Evolutionary conservation across 2,888 invertebrate genomes (phyloP).

Genomic region (Argyra leucocephala): DNA sequence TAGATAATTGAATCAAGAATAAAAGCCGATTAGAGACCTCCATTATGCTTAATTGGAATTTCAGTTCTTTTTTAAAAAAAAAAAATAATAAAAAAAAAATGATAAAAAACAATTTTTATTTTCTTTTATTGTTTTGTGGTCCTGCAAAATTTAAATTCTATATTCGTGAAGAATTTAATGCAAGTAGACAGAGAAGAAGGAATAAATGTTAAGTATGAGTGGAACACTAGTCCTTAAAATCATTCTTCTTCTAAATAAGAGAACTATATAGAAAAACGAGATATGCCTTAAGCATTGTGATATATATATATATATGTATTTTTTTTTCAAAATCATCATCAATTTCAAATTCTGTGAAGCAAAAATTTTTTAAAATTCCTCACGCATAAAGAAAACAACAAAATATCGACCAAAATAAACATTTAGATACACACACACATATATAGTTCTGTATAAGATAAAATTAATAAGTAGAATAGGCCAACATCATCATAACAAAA

Average conservation of each 20-base stretch:
- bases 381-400: too few relatives aligned
- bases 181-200: not conserved
- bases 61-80: constrained; percentile 16
- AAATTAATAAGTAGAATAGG: too few relatives aligned
- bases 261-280: not conserved
- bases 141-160: not conserved
- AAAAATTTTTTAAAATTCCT: too few relatives aligned
- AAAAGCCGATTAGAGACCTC: constrained; percentile 24
- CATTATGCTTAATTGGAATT: constrained; percentile 25
- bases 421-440: too few relatives aligned
- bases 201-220: not conserved
- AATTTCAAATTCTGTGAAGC: too few relatives aligned
- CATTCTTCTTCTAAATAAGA: too few relatives aligned
- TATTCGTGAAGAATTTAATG: not conserved
- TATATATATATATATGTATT: not conserved
- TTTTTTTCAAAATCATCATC: too few relatives aligned
- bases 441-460: too few relatives aligned
- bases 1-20: constrained; percentile 25
- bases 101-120: not conserved
- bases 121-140: not conserved
- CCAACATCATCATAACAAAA: too few relatives aligned
- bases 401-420: too few relatives aligned
- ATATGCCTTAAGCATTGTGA: not conserved
- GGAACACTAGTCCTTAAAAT: too few relatives aligned
- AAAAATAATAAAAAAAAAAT: not conserved